Evolutionary conservation across 2,113 vertebrate genomes (phyloP).

Genomic region (Rostratula benghalensis): DNA sequence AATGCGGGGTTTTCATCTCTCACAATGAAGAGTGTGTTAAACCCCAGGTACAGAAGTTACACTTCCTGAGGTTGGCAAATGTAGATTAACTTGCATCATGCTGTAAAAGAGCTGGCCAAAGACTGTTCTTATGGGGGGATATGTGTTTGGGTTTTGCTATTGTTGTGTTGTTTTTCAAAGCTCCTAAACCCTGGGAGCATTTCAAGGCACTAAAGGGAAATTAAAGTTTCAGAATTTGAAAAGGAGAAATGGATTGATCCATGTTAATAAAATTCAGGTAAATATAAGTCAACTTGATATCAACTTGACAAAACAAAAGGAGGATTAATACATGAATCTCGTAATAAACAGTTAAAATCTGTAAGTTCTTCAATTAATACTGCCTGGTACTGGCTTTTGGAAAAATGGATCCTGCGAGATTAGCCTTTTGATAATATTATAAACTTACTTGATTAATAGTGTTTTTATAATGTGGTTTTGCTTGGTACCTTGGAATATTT

Average conservation of each 20-base stretch:
- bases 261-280: background rate
- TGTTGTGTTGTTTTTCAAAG: background rate
- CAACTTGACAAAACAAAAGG: background rate
- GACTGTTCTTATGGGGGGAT: fast-evolving
- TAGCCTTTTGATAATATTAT: background rate
- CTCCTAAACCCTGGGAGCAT: background rate
- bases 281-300: background rate
- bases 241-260: background rate
- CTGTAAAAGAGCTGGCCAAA: background rate
- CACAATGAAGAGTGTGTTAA: background rate
- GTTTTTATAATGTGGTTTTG: background rate
- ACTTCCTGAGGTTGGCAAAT: background rate
- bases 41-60: background rate
- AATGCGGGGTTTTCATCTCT: fast-evolving
- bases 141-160: background rate
- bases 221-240: background rate
- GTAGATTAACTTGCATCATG: background rate
- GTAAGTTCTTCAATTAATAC: background rate
- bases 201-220: background rate
- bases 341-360: background rate
- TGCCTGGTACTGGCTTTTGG: background rate
- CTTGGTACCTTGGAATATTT: background rate
- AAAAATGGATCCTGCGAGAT: background rate
- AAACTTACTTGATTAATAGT: background rate
- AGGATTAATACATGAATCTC: background rate